Conservation (phyloP, 2,888 invertebrate genomes). For the Andrena bucephala region DNA sequence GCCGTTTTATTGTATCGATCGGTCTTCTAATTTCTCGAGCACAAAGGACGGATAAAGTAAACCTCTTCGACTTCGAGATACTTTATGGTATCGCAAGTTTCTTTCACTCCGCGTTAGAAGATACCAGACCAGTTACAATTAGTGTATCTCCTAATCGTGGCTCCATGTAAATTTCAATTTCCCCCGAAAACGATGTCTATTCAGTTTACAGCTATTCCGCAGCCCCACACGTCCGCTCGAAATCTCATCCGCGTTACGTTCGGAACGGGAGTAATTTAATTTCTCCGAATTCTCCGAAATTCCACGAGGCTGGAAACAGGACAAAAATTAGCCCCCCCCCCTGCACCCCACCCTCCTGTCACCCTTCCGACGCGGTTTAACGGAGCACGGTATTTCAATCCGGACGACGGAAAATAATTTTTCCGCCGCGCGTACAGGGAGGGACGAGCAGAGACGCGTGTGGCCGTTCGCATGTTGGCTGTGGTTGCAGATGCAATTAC, state of each 20-base stretch:
- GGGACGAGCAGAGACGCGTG: not conserved
- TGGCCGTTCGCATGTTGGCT: not conserved
- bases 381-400: constrained; percentile 46
- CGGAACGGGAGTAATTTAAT: constrained; percentile 51
- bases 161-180: constrained; percentile 37
- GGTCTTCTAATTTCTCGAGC: not conserved
- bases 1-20: constrained; percentile 24
- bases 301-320: constrained; percentile 22
- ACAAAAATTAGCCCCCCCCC: constrained; percentile 38
- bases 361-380: constrained; percentile 21
- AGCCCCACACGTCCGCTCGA: not conserved
- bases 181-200: constrained; percentile 16
- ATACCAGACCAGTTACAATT: not conserved
- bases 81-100: no score
- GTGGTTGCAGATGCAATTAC: constrained; percentile 64
- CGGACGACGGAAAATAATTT: constrained; percentile 35
- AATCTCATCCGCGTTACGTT: not conserved
- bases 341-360: no score
- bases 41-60: not conserved
- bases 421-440: constrained; percentile 19
- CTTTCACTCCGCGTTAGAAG: no score
- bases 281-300: constrained; percentile 53
- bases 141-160: constrained; percentile 7
- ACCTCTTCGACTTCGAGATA: no score
- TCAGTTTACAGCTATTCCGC: constrained; percentile 47